phyloP scores from a whole-genome alignment of 2,888 invertebrate species.

The Sinodicranocentrus sp. region DNA sequence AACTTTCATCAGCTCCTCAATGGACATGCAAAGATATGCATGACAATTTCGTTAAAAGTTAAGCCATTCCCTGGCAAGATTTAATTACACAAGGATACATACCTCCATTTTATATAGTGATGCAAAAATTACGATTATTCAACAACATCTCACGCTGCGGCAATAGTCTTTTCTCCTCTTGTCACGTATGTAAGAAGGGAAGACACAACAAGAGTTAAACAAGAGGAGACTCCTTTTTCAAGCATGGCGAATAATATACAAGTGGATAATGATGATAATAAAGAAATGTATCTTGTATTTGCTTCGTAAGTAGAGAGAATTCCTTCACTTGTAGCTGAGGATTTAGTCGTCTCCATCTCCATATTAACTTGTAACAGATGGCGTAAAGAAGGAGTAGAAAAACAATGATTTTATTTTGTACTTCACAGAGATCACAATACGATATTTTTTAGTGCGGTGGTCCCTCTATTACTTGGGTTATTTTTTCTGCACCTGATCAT shows the following conservation, averaged over 20 bases:
- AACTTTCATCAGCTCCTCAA: conserved; percentile 21
- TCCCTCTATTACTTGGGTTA: not conserved
- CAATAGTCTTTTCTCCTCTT: not conserved
- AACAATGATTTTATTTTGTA: conserved; percentile 42
- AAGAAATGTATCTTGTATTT: conserved; percentile 4
- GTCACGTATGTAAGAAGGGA: too few species aligned
- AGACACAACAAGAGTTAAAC: not conserved
- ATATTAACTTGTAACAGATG: too few species aligned
- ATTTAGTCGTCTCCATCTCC: conserved; percentile 11
- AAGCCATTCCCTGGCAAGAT: conserved; percentile 38
- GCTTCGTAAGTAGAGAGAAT: too few species aligned
- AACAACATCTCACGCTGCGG: not conserved
- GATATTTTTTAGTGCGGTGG: too few species aligned
- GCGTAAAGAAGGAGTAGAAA: not conserved
- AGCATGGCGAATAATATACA: conserved; percentile 11
- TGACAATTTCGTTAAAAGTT: conserved; percentile 20
- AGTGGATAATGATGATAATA: conserved; percentile 1
- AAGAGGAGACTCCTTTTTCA: not conserved
- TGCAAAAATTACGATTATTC: too few species aligned
- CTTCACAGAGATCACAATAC: not conserved
- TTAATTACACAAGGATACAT: conserved; percentile 34
- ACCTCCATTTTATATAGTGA: too few species aligned
- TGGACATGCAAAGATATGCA: too few species aligned
- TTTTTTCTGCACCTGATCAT: not conserved
- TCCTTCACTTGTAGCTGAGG: too few species aligned